A percentile compares a stretch with the other conserved stretches of the same genome.
Conservation (phyloP, 2,113 vertebrate genomes). For the Ornithorhynchus anatinus region DNA sequence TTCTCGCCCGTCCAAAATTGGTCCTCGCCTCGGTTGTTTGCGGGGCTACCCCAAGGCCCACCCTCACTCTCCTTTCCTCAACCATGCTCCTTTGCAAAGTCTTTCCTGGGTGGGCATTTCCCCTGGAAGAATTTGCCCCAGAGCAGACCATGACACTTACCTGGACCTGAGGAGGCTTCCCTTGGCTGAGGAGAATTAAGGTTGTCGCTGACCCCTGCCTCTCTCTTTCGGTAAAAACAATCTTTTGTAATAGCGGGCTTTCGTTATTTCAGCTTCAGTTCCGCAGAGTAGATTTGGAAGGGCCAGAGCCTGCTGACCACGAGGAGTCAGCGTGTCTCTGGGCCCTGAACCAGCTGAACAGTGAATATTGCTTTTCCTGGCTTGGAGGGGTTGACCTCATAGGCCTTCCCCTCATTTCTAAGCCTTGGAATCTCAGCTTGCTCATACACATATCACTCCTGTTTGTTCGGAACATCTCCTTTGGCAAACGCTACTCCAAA, state of each 20-base stretch:
- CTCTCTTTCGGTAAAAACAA: not conserved
- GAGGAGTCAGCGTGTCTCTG: not conserved
- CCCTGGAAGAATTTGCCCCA: not conserved
- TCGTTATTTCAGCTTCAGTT: not conserved
- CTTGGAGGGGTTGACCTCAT: not conserved
- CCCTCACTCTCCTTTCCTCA: not conserved
- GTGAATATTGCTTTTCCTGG: not conserved
- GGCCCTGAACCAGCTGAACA: not conserved
- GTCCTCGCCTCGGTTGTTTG: not conserved
- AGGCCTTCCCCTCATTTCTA: too few species aligned
- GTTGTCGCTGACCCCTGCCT: not conserved
- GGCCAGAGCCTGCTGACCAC: not conserved
- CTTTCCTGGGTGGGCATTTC: not conserved
- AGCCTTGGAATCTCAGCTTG: too few species aligned
- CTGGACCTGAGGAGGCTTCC: too few species aligned
- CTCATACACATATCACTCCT: not conserved
- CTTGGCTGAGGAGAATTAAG: not conserved
- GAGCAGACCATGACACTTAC: not conserved
- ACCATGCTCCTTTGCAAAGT: not conserved
- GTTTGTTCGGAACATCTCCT: too few species aligned
- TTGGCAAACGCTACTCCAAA: not conserved
- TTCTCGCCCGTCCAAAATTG: not conserved
- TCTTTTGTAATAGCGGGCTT: not conserved
- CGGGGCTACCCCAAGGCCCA: not conserved
- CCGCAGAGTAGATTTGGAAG: not conserved